Base-by-base conservation (phyloP, 2,888 invertebrate genomes). In the Bellardia pandia region DNA sequence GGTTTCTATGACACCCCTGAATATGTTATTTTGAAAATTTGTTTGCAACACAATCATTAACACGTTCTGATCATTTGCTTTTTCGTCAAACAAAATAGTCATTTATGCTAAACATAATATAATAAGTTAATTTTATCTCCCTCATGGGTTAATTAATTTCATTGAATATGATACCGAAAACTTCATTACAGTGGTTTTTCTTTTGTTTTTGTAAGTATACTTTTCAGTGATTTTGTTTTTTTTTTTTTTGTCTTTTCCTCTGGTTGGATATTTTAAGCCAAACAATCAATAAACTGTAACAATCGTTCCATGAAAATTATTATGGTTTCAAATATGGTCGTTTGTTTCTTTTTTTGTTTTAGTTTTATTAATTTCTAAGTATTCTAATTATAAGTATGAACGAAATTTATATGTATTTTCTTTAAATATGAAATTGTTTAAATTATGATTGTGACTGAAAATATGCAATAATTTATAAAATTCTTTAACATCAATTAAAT, bases 241-340 rank as follows among this genome's bases (percentile, higher is more conserved):
- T 33, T 30, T 56, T 3, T 13, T 13, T 33, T 23, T 23, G 23
- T 23, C 6, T 48, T 30, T 30, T 56, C 30, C 14, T 62, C 5
- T 69, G 69, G 83, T 16, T 62, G 80, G 80, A 53, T 60, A 83
- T 72, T 80, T 60, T 72, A 76, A 83, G 80, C 75, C 83, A 68
- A 86, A 74, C 14, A 81, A 81, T 82, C 82, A 51, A 81, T 81
- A 74, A 74, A 71, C 7, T 77, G 48, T 72, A 64, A 64, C 77
- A 84, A 72, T 71, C 23, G 37, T 77, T 64, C 16, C 48, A 74
- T 80, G 77, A 76, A 58, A 68, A 74, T 77, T 84, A 77, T 76
- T 85, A 78, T 80, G 87, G 87, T 85, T 82, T 84, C 81, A 66
- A 74, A 72, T 71, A 68, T 71, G 71, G 51, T 56, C 69, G 16